Percentiles rank a stretch among this genome's conserved stretches.
phyloP scores from a whole-genome alignment of 1,140 invertebrate genomes.

The Acromyrmex charruanus region DNA sequence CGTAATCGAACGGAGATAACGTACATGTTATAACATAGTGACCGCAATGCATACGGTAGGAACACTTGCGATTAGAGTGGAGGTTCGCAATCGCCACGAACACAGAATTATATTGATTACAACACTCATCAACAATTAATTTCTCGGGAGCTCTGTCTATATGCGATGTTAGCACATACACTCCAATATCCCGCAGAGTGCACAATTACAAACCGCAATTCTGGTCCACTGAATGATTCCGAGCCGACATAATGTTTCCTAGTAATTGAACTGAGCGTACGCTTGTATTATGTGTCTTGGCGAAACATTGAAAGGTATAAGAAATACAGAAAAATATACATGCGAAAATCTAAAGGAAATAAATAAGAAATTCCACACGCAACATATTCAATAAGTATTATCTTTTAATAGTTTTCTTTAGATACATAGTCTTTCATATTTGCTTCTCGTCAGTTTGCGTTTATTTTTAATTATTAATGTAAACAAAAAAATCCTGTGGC shows the following conservation, averaged over 20 bases:
- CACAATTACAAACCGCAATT: conserved; percentile 53
- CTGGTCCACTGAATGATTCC: conserved; percentile 29
- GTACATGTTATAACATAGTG: background rate
- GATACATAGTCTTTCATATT: background rate
- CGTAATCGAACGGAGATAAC: conserved; percentile 46
- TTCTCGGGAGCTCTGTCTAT: conserved; percentile 59
- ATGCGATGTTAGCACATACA: conserved; percentile 25
- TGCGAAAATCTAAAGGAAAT: background rate
- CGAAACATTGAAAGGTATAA: background rate
- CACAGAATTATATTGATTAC: conserved; percentile 61
- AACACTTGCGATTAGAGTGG: conserved; percentile 71
- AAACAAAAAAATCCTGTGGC: conserved; percentile 9
- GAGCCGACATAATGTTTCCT: conserved; percentile 29
- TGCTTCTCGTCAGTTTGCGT: background rate
- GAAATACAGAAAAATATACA: background rate
- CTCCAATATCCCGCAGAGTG: conserved; percentile 43
- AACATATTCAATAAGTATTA: conserved; percentile 13
- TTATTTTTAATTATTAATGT: conserved; percentile 21
- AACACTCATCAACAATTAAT: conserved; percentile 73
- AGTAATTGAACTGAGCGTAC: conserved; percentile 34
- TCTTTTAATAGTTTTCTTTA: conserved; percentile 8
- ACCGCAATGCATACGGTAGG: conserved; percentile 63
- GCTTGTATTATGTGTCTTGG: background rate
- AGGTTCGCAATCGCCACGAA: conserved; percentile 53
- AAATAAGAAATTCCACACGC: background rate